Evolutionary conservation across 2,888 invertebrate genomes (phyloP).

Genomic region (Masnerella sp.): DNA sequence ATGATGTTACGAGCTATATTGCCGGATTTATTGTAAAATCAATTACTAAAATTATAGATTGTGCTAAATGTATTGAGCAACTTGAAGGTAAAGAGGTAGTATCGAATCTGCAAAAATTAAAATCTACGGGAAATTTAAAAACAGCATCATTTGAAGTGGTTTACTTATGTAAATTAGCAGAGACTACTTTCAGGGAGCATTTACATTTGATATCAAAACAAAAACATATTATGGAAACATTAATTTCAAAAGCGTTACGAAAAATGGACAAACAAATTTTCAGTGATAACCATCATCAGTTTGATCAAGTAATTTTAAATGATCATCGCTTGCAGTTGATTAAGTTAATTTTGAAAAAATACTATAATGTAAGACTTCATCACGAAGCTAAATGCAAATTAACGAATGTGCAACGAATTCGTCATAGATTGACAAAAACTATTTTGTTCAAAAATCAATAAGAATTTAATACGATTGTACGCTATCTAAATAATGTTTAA

Average conservation of each 20-base stretch:
- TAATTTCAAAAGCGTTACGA: neutral
- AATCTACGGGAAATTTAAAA: slow-evolving; percentile 7
- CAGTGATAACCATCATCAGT: neutral
- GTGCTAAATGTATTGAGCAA: slow-evolving; percentile 7
- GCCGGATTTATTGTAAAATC: slow-evolving; percentile 26
- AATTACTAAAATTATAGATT: neutral
- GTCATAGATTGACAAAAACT: too few relatives aligned
- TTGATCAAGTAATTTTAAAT: slow-evolving; percentile 9
- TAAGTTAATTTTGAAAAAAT: slow-evolving; percentile 8
- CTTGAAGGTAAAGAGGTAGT: neutral
- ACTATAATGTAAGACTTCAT: slow-evolving; percentile 4
- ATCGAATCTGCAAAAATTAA: slow-evolving; percentile 1
- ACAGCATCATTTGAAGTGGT: slow-evolving; percentile 13
- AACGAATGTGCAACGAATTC: too few relatives aligned
- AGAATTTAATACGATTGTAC: too few relatives aligned
- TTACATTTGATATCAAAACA: too few relatives aligned
- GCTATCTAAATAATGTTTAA: too few relatives aligned
- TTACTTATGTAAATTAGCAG: slow-evolving; percentile 27
- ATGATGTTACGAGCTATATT: slow-evolving; percentile 25
- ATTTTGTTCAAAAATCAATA: neutral
- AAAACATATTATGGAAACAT: neutral
- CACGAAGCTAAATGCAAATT: slow-evolving; percentile 13
- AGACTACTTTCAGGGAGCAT: slow-evolving; percentile 16
- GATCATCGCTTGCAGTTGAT: slow-evolving; percentile 21
- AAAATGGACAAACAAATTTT: neutral